These are phyloP conservation scores for Psix sp. DNA, from an alignment of 1,140 invertebrate species.

Conservation along the genomic window DNA sequence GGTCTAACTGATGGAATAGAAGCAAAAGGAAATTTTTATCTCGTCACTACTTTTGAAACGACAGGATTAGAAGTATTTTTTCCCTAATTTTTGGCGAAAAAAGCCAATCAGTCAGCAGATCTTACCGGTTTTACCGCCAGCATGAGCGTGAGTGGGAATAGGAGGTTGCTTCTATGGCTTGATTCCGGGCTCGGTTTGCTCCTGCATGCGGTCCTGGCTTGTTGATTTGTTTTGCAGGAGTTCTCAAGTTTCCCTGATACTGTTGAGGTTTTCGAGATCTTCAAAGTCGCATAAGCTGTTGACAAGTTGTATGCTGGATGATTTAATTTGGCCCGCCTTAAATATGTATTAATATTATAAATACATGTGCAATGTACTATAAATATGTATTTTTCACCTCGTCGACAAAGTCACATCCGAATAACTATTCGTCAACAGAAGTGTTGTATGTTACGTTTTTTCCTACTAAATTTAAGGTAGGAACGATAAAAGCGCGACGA, in stretches of 20 bases:
- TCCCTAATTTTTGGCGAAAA: neutral
- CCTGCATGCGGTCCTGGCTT: neutral
- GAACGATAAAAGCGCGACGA: constrained; percentile 28
- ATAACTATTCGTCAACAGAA: constrained; percentile 30
- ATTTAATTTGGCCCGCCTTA: neutral
- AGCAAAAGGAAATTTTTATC: too few species aligned
- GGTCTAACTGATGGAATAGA: too few species aligned
- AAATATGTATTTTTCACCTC: constrained; percentile 1
- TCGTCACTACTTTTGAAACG: neutral
- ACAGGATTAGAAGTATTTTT: neutral
- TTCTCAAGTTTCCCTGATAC: neutral
- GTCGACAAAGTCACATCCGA: constrained; percentile 19
- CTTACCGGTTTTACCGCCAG: constrained; percentile 2
- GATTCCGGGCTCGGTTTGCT: neutral
- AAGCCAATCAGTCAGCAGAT: neutral
- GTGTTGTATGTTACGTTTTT: constrained; percentile 30
- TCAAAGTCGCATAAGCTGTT: neutral
- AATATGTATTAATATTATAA: neutral
- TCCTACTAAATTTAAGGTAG: constrained; percentile 26
- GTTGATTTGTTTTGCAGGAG: neutral
- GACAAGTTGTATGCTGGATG: too few species aligned
- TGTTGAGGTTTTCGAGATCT: neutral
- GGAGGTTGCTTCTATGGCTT: neutral
- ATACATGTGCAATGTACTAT: neutral
- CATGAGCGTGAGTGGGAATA: constrained; percentile 2